A percentile compares a stretch with the other conserved stretches of the same genome.
These are phyloP conservation scores for Dicrurus megarhynchus DNA, from an alignment of 2,113 vertebrate species.

Conservation along the genomic window DNA sequence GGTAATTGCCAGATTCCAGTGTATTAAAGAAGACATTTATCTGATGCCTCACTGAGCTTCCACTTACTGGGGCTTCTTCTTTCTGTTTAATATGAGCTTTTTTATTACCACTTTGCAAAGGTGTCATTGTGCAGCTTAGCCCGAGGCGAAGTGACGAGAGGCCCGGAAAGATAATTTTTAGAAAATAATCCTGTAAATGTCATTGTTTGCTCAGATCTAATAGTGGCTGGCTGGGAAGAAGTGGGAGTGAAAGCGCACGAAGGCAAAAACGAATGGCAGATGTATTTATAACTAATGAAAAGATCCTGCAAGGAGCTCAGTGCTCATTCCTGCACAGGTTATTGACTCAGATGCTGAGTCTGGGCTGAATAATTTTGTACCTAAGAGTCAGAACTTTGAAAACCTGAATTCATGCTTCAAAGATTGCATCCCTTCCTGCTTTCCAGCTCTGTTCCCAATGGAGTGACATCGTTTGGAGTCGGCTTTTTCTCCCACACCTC, in stretches of 20 bases:
- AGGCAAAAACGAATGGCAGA: neutral
- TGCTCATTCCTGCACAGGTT: neutral
- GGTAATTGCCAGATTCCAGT: neutral
- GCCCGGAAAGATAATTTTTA: neutral
- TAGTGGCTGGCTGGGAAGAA: neutral
- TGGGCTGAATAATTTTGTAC: neutral
- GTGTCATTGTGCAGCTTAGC: neutral
- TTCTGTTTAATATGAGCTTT: neutral
- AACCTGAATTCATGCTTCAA: neutral
- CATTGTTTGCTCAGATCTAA: neutral
- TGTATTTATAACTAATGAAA: conserved; percentile 21
- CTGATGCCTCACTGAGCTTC: neutral
- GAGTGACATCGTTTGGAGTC: rapidly evolving
- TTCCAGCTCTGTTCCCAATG: neutral
- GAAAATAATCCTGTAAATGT: neutral
- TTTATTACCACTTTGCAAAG: neutral
- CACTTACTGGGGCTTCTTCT: neutral
- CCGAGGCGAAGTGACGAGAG: neutral
- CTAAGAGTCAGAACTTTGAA: neutral
- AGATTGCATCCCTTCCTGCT: neutral
- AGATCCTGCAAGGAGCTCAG: neutral
- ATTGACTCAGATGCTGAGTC: neutral
- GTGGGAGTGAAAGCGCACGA: neutral
- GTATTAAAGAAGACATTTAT: neutral
- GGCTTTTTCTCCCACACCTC: neutral